Base-by-base conservation (phyloP, 1,140 invertebrate genomes). In the Drosophila pandora region DNA sequence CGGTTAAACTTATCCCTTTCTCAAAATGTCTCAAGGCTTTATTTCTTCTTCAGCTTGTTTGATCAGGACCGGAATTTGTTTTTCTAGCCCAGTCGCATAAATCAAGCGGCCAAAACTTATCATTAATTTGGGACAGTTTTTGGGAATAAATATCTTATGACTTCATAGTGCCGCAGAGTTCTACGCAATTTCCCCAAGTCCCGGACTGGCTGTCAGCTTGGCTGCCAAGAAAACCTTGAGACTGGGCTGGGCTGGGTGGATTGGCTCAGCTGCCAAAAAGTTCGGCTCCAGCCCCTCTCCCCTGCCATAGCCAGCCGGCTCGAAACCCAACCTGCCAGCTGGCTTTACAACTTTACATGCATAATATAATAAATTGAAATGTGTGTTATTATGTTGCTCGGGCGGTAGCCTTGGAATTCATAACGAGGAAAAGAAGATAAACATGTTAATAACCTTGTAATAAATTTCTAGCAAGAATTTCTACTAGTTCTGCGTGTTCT, bases 361-460 rank as follows among this genome's bases (percentile, higher is more conserved):
- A 70, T 70, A 70, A 70, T 85, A 82, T 65, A 68, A 85, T 85
- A 85, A 85, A 87, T 85, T 85, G 76, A 87, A 85, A 85, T 85
- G 69, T 87, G 62, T 85, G 81, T 87, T 87, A 85, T 81, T 87
- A 81, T 85, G 82, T 62, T 79, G 74, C 53, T 34, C 28, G 60
- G 67, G 63, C 63, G 23, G 63, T 75, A 70, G 58, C 82, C 82
- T 85, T 85, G 82, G 82, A 78, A 87, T 82, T 71, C 55, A 76
- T 78, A 85, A 79, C 78, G 65, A 85, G 71, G 64, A 78, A 87
- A 85, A 81, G 77, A 87, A 81, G 73, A 87, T 70, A 81, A 88
- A 85, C 83, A 78, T 78, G 83, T 81, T 88, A 85, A 85, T 85
- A 85, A 82, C 83, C 78, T 88, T 88, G 76, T 82, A 88, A 79